Conservation (phyloP, 2,113 vertebrate species). For the Herpetotheres cachinnans region DNA sequence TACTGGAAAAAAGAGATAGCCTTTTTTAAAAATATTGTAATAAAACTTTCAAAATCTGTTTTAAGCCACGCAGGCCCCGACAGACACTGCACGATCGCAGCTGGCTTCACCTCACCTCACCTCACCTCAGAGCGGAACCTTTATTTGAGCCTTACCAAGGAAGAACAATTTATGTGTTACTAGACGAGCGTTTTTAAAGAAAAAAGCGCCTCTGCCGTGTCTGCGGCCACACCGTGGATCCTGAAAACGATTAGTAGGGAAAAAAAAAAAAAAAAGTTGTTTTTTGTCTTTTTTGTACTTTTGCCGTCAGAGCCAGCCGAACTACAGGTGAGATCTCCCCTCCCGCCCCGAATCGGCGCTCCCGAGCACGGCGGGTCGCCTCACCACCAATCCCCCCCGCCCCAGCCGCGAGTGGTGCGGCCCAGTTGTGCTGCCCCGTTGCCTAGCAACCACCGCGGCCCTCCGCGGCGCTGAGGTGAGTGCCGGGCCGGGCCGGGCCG, state of each 20-base stretch:
- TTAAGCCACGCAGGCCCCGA: neutral
- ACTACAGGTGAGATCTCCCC: fast-evolving
- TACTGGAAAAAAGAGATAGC: fast-evolving
- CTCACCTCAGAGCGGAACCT: neutral
- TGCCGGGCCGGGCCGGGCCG: neutral
- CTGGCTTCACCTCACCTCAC: fast-evolving
- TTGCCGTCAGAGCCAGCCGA: fast-evolving
- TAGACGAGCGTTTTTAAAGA: neutral
- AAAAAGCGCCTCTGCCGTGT: too few species aligned
- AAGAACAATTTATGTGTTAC: neutral
- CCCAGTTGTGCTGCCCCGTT: neutral
- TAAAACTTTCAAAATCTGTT: neutral
- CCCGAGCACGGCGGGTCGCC: neutral
- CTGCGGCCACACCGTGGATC: neutral
- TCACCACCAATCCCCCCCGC: too few species aligned
- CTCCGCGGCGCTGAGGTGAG: neutral
- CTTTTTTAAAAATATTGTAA: neutral
- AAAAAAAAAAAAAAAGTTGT: fast-evolving
- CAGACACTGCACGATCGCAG: fast-evolving
- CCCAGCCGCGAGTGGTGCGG: neutral
- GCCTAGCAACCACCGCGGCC: neutral
- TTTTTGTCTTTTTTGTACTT: neutral
- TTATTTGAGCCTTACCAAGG: neutral
- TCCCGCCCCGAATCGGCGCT: neutral
- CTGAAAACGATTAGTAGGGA: neutral